These are phyloP conservation scores for Dicerorhinus sumatrensis DNA, from an alignment of 2,113 vertebrate species.

Conservation along the genomic window DNA sequence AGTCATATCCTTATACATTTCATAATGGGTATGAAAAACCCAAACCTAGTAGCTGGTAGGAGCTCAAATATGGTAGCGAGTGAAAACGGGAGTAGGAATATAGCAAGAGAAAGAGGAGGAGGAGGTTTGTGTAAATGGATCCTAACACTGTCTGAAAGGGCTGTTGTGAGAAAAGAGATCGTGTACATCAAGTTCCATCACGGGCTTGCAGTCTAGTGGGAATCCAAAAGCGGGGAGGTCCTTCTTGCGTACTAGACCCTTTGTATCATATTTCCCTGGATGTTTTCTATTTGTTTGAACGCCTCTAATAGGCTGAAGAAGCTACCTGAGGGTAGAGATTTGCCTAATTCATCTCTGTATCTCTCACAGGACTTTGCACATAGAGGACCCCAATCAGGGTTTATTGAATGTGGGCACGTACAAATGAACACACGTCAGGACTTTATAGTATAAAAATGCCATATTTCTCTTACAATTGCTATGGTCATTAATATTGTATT, in stretches of 20 bases:
- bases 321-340: background rate
- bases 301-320: background rate
- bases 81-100: conserved; percentile 30
- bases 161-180: background rate
- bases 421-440: background rate
- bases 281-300: background rate
- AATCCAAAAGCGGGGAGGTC: background rate
- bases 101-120: background rate
- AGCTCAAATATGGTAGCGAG: background rate
- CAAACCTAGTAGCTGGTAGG: conserved; percentile 46
- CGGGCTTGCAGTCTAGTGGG: no score
- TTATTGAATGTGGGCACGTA: background rate
- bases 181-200: background rate
- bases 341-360: background rate
- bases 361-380: background rate
- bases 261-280: background rate
- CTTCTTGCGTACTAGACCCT: background rate
- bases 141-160: background rate
- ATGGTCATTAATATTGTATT: background rate
- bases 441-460: background rate
- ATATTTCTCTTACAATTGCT: background rate
- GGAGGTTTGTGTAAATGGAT: background rate
- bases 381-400: background rate
- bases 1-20: background rate
- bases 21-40: background rate